A percentile compares a stretch with the other conserved stretches of the same genome.
Evolutionary conservation across 2,888 invertebrate species (phyloP).

Genomic region (Watsonalla binaria): DNA sequence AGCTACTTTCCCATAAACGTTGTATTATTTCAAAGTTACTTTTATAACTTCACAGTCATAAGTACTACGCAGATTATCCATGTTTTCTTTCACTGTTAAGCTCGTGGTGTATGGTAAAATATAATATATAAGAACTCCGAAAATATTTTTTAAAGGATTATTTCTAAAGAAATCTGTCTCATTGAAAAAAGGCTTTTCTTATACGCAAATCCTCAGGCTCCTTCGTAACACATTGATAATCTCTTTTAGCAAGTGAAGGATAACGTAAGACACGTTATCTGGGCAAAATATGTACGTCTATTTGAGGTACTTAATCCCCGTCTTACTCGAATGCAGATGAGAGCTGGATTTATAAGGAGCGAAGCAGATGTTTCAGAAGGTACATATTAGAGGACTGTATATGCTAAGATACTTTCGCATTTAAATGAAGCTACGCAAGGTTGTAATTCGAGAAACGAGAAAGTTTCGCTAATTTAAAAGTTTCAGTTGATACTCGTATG

Average conservation of each 20-base stretch:
- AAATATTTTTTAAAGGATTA: not conserved
- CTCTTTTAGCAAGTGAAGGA: slow-evolving; percentile 1
- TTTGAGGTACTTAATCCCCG: slow-evolving; percentile 23
- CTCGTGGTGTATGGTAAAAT: too few relatives aligned
- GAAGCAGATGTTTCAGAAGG: slow-evolving; percentile 20
- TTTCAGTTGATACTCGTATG: not conserved
- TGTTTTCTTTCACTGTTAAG: too few relatives aligned
- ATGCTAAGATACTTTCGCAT: not conserved
- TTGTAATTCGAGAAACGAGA: not conserved
- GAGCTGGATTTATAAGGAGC: slow-evolving; percentile 25
- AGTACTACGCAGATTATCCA: too few relatives aligned
- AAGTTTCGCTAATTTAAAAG: slow-evolving; percentile 1
- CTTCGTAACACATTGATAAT: not conserved
- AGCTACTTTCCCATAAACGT: too few relatives aligned
- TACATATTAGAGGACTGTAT: not conserved
- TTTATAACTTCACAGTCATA: too few relatives aligned
- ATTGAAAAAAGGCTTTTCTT: not conserved
- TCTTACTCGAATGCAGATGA: slow-evolving; percentile 26
- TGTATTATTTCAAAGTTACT: too few relatives aligned
- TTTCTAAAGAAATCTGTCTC: not conserved
- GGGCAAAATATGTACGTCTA: slow-evolving; percentile 2
- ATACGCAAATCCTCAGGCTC: not conserved
- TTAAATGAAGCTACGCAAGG: not conserved
- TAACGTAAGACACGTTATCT: slow-evolving; percentile 1
- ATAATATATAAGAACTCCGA: too few relatives aligned